Conservation (phyloP, 2,797 vertebrate species). For the Bradypodion ventrale region DNA sequence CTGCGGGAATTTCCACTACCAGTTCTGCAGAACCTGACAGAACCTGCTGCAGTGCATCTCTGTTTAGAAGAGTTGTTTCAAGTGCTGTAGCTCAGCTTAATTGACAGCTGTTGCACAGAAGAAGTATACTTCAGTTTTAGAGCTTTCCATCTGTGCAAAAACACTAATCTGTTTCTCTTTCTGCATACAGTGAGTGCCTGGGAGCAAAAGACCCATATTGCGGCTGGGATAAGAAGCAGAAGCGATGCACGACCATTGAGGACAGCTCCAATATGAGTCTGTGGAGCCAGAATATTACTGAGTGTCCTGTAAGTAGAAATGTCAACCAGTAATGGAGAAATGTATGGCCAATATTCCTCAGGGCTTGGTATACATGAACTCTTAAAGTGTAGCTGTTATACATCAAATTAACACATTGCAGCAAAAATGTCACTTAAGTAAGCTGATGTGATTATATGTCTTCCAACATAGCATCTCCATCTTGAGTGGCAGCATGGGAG, state of each 20-base stretch:
- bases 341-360: not conserved
- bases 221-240: conserved; percentile 94
- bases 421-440: too few species aligned
- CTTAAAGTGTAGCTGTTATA: not conserved
- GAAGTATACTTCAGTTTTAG: conserved; percentile 42
- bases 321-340: conserved; percentile 14
- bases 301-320: conserved; percentile 87
- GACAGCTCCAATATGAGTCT: conserved; percentile 99
- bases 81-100: not conserved
- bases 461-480: not conserved
- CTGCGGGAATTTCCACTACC: too few species aligned
- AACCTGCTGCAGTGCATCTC: too few species aligned
- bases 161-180: conserved; percentile 60
- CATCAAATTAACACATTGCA: not conserved
- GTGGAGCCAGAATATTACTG: conserved; percentile 96
- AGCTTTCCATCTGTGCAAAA: conserved; percentile 39
- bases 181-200: conserved; percentile 84
- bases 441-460: not conserved
- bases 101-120: conserved; percentile 60
- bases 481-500: not conserved
- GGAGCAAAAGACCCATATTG: conserved; percentile 96
- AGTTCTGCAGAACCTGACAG: too few species aligned
- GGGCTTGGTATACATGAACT: not conserved
- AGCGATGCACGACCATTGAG: conserved; percentile 90
- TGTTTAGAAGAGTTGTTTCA: conserved; percentile 63